Evolutionary conservation across 2,888 invertebrate genomes (phyloP).

Genomic region (Alitta virens): DNA sequence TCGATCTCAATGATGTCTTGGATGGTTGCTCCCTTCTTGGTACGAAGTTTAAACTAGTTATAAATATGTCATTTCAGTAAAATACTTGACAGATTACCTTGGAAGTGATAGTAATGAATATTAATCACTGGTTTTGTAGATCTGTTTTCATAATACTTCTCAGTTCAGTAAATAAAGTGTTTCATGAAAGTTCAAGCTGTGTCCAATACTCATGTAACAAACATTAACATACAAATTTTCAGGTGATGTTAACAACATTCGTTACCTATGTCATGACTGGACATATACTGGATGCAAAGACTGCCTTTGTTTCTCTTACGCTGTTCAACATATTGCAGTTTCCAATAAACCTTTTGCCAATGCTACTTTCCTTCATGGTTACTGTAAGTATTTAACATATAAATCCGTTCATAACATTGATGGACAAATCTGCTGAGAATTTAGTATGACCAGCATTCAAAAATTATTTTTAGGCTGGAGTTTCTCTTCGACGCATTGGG

Average conservation of each 20-base stretch:
- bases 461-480: constrained; percentile 38
- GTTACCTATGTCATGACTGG: constrained; percentile 58
- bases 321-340: constrained; percentile 95
- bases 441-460: too few species aligned
- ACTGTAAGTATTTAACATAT: constrained; percentile 36
- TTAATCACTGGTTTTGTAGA: too few species aligned
- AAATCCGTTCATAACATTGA: too few species aligned
- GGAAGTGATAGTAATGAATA: too few species aligned
- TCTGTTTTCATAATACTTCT: too few species aligned
- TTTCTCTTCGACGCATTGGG: constrained; percentile 48
- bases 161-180: too few species aligned
- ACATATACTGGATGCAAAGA: constrained; percentile 81
- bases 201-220: too few species aligned
- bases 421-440: too few species aligned
- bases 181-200: too few species aligned
- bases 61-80: too few species aligned
- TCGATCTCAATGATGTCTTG: constrained; percentile 82
- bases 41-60: constrained; percentile 55
- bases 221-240: too few species aligned
- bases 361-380: constrained; percentile 69
- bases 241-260: constrained; percentile 52
- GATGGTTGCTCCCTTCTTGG: constrained; percentile 92
- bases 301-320: constrained; percentile 92
- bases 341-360: constrained; percentile 92
- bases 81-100: too few species aligned